Evolutionary conservation across 2,888 invertebrate genomes (phyloP).

Genomic region (Drosophila subsilvestris): DNA sequence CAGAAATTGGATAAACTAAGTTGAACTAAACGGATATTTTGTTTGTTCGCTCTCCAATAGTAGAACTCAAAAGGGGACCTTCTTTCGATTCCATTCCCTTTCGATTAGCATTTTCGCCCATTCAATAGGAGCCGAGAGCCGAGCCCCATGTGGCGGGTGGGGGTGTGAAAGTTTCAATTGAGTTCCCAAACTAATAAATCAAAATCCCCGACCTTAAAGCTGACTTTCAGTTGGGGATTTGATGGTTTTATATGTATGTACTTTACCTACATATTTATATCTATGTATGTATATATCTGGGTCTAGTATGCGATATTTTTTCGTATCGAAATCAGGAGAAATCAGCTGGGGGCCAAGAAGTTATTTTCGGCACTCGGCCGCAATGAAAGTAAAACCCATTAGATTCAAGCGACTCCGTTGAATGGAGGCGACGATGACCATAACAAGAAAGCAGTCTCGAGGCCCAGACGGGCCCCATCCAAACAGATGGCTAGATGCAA

Average conservation of each 20-base stretch:
- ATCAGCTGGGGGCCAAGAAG: constrained; percentile 28
- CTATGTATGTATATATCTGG: background rate
- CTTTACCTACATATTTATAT: no score
- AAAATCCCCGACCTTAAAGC: constrained; percentile 11
- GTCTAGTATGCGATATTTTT: background rate
- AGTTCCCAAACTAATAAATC: constrained; percentile 17
- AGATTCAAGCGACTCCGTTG: constrained; percentile 59
- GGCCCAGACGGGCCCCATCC: background rate
- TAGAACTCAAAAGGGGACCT: constrained; percentile 1
- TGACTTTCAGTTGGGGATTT: background rate
- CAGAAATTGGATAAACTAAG: constrained; percentile 8
- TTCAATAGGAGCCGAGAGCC: background rate
- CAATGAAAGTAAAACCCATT: constrained; percentile 79
- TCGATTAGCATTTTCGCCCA: constrained; percentile 72
- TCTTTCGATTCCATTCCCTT: constrained; percentile 11
- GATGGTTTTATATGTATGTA: no score
- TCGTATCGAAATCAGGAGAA: constrained; percentile 29
- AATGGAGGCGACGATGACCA: constrained; percentile 55
- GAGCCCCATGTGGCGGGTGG: background rate
- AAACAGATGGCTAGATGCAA: background rate
- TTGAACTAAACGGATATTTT: constrained; percentile 7
- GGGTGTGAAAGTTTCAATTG: background rate
- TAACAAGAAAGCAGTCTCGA: constrained; percentile 67
- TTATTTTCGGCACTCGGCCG: constrained; percentile 36
- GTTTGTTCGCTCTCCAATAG: background rate